Base-by-base conservation (phyloP, 2,797 vertebrate genomes). In the Percopsis omiscomaycus region DNA sequence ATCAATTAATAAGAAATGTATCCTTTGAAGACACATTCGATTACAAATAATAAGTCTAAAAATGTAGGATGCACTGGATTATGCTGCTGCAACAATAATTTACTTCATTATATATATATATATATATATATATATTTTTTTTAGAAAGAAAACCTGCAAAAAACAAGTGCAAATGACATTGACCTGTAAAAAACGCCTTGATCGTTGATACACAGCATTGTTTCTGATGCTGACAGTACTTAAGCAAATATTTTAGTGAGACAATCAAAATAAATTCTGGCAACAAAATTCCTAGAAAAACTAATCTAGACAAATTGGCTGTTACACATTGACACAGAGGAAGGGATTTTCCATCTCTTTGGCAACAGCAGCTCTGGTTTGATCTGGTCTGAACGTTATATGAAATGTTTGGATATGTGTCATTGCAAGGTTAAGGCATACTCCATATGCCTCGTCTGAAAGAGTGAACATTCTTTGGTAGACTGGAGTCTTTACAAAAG, bases 291-390 rank as follows among this genome's bases (percentile, higher is more conserved):
- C 11, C 12, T 8, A 59, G 15, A 32, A 63, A 67, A 28, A 71
- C 61, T 22, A n/a, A 58, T n/a, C 60, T 5, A 66, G 51, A 59
- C 4, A n/a, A 42, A 42, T 3, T 8, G 37, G 37, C 8, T 42
- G 9, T 42, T 42, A 42, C 37, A 42, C 37, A 42, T 42, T 42
- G 37, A 22, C 22, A 22, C 22, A 22, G 22, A 42, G 37, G 37
- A 42, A 10, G 37, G 37, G 37, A 42, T 48, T n/a, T 12, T 56
- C 16, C 48, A 61, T 10, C 5, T 68, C 60, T 84, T 79, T 77
- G 77, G 77, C 70, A 29, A 63, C 11, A 50, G 46, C 14, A 5
- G 28, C 13, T 30, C 37, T 68, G 56, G 30, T 0, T 22, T 72
- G 47, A 68, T 45, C 12, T 62, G 14, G 56, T 61, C 64, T 62